Evolutionary conservation across 2,797 vertebrate species (phyloP).

Genomic region (Labeo calbasu): DNA sequence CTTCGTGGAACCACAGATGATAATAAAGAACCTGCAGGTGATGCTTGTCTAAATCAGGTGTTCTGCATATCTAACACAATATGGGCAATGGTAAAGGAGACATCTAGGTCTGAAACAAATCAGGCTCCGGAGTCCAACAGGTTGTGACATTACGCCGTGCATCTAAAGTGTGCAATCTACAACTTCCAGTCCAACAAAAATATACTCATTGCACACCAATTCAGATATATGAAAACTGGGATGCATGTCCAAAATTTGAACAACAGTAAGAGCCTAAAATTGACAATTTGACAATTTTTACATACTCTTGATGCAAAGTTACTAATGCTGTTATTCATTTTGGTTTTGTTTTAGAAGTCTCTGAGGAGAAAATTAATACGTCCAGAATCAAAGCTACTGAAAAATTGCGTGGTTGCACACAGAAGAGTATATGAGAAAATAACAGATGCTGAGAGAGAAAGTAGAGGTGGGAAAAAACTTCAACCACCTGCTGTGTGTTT

Average conservation of each 20-base stretch:
- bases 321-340: background rate
- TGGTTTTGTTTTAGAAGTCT: background rate
- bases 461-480: background rate
- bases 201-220: background rate
- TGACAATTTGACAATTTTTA: background rate
- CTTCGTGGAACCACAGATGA: no score
- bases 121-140: background rate
- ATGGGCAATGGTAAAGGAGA: background rate
- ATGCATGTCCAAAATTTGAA: background rate
- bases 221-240: background rate
- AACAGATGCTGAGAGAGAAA: conserved; percentile 5
- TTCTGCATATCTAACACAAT: background rate
- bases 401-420: background rate
- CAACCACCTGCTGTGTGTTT: conserved; percentile 12
- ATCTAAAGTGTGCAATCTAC: background rate
- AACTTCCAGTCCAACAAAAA: background rate
- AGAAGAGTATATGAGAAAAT: background rate
- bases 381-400: background rate
- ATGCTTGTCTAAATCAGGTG: background rate
- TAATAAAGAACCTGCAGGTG: no score
- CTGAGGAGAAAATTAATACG: background rate
- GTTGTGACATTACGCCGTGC: background rate
- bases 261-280: background rate
- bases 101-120: background rate
- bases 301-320: background rate